phyloP scores from a whole-genome alignment of 2,888 invertebrate species.

The Conchocele bisecta region DNA sequence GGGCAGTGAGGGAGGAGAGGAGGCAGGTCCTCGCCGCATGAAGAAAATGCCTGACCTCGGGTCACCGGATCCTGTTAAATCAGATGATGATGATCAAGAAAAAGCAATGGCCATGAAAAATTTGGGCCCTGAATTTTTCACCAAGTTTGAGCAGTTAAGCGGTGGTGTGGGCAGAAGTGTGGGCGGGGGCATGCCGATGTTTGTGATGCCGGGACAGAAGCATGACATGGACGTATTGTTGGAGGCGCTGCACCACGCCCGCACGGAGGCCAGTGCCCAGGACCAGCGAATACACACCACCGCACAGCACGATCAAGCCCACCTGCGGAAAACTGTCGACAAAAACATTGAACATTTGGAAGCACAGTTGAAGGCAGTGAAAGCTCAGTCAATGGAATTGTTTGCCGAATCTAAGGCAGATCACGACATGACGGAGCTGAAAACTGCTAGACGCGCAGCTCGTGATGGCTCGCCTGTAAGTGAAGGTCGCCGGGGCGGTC shows the following conservation, averaged over 20 bases:
- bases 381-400: constrained; percentile 56
- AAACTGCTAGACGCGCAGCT: background rate
- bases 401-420: constrained; percentile 42
- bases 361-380: constrained; percentile 52
- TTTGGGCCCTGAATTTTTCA: constrained; percentile 14
- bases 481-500: constrained; percentile 18
- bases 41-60: constrained; percentile 28
- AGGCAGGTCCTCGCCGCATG: too few species aligned
- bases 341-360: constrained; percentile 54
- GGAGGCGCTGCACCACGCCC: constrained; percentile 68
- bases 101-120: constrained; percentile 20
- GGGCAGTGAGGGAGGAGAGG: too few species aligned
- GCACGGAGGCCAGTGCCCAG: constrained; percentile 66
- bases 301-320: constrained; percentile 36
- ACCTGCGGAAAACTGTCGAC: constrained; percentile 50
- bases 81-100: constrained; percentile 54
- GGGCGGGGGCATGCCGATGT: constrained; percentile 55
- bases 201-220: constrained; percentile 66
- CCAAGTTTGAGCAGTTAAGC: constrained; percentile 9
- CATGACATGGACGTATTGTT: constrained; percentile 66
- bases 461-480: constrained; percentile 34
- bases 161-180: constrained; percentile 42
- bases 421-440: constrained; percentile 10
- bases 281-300: constrained; percentile 56
- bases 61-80: constrained; percentile 54